phyloP scores from a whole-genome alignment of 2,113 vertebrate species.

The Pithys albifrons region DNA sequence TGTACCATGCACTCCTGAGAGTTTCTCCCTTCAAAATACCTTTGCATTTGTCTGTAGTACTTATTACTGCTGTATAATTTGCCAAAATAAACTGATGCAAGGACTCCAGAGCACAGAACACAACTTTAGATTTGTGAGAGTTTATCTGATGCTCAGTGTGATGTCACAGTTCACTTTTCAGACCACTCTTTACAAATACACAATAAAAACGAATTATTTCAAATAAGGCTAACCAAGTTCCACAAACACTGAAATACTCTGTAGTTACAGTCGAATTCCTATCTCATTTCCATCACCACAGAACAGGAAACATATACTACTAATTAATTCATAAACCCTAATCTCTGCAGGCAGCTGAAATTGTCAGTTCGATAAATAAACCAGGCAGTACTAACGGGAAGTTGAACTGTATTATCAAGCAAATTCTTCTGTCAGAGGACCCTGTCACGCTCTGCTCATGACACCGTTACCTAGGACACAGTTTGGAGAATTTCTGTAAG shows the following conservation, averaged over 20 bases:
- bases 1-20: accelerated
- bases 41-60: not conserved
- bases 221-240: not conserved
- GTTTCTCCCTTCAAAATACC: not conserved
- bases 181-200: not conserved
- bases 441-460: not conserved
- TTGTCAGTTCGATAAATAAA: not conserved
- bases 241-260: not conserved
- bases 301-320: not conserved
- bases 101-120: not conserved
- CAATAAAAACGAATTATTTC: not conserved
- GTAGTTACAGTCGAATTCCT: not conserved
- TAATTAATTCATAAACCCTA: slow-evolving; percentile 25
- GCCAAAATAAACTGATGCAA: not conserved
- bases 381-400: not conserved
- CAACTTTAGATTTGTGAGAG: not conserved
- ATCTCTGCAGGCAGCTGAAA: not conserved
- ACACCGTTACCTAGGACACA: not conserved
- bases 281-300: not conserved
- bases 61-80: not conserved
- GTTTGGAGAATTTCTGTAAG: not conserved
- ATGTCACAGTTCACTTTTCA: not conserved
- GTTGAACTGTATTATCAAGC: not conserved
- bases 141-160: not conserved
- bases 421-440: not conserved